Evolutionary conservation across 2,888 invertebrate genomes (phyloP).

Genomic region (Pristionchus mayeri): DNA sequence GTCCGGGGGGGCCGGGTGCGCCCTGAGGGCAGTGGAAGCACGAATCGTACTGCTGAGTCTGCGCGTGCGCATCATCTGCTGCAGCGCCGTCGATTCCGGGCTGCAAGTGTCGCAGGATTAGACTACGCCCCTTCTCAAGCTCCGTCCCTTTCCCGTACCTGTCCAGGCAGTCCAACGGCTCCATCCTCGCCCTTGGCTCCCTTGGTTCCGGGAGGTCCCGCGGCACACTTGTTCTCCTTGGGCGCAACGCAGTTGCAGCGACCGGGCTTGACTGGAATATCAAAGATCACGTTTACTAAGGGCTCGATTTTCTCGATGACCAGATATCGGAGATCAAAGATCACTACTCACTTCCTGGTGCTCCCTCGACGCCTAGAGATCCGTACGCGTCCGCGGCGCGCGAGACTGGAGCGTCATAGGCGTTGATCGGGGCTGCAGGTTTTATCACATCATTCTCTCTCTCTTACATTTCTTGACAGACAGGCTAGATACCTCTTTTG

Average conservation of each 20-base stretch:
- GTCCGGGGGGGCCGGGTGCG: constrained; percentile 63
- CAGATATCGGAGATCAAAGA: constrained; percentile 20
- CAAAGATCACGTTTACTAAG: background rate
- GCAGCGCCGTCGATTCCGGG: constrained; percentile 63
- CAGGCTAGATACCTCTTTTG: background rate
- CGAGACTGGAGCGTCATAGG: constrained; percentile 35
- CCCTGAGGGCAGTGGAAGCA: constrained; percentile 72
- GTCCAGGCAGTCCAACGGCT: constrained; percentile 60
- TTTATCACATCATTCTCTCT: background rate
- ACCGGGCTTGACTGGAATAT: constrained; percentile 50
- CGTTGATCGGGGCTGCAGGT: background rate
- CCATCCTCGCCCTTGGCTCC: constrained; percentile 65
- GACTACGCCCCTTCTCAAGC: background rate
- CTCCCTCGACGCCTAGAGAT: constrained; percentile 29
- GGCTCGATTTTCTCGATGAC: background rate
- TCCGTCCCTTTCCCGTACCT: background rate
- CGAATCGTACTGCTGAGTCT: constrained; percentile 68
- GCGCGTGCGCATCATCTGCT: constrained; percentile 67
- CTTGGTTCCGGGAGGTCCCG: constrained; percentile 68
- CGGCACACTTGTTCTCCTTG: constrained; percentile 54
- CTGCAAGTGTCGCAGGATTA: background rate
- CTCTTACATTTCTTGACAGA: background rate
- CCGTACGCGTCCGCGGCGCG: constrained; percentile 7
- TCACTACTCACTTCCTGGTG: constrained; percentile 43
- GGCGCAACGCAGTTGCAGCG: constrained; percentile 48